A percentile compares a stretch with the other conserved stretches of the same genome.
Conservation (phyloP, 1,140 invertebrate genomes). For the Gryon sp. region DNA sequence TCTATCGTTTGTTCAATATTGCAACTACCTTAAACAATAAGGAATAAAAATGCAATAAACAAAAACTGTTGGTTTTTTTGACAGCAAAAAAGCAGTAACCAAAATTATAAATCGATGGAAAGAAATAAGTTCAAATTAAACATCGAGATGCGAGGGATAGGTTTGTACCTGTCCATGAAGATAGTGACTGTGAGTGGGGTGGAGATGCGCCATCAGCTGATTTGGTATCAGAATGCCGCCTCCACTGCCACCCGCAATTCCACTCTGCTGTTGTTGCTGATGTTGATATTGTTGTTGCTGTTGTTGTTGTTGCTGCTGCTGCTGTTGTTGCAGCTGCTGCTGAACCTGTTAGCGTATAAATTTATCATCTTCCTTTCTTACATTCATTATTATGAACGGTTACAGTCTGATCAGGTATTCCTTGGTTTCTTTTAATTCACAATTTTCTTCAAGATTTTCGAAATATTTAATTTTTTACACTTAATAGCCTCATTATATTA, state of each 20-base stretch:
- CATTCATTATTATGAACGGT: background rate
- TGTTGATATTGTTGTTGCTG: conserved; percentile 65
- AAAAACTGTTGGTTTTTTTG: background rate
- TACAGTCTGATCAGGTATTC: too few relatives aligned
- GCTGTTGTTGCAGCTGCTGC: conserved; percentile 78
- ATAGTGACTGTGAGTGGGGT: conserved; percentile 72
- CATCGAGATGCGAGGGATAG: background rate
- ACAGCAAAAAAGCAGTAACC: too few relatives aligned
- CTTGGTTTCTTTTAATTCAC: too few relatives aligned
- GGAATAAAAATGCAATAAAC: background rate
- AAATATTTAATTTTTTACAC: too few relatives aligned
- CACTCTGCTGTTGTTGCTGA: conserved; percentile 69
- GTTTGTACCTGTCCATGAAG: conserved; percentile 70
- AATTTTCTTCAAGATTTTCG: too few relatives aligned
- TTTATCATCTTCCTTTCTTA: conserved; percentile 4
- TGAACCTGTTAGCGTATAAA: conserved; percentile 34
- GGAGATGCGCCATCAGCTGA: conserved; percentile 77
- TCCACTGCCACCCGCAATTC: conserved; percentile 67
- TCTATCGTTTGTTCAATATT: too few relatives aligned
- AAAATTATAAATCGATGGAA: background rate
- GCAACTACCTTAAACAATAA: too few relatives aligned
- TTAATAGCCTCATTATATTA: too few relatives aligned
- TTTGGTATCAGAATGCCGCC: conserved; percentile 71
- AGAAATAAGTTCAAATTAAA: background rate
- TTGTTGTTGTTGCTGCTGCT: conserved; percentile 47